A percentile compares a stretch with the other conserved stretches of the same genome.
Conservation (phyloP, 1,140 invertebrate genomes). For the Papilio xuthus region DNA sequence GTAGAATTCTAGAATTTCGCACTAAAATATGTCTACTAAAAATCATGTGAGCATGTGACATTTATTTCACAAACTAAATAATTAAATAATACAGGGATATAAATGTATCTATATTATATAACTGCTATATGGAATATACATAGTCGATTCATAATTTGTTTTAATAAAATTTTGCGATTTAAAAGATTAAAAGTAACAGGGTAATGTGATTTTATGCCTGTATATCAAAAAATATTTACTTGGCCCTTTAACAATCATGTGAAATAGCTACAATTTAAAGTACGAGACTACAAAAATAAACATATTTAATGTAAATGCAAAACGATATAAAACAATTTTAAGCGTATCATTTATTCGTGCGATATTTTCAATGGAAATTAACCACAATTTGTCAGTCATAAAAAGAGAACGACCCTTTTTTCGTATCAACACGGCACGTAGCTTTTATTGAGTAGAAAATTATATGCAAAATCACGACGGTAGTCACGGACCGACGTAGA, state of each 20-base stretch:
- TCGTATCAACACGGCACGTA: slow-evolving; percentile 45
- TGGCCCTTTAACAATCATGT: no score
- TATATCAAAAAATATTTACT: no score
- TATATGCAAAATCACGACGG: slow-evolving; percentile 75
- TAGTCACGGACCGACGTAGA: slow-evolving; percentile 63
- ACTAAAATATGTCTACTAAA: background rate
- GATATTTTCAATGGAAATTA: slow-evolving; percentile 22
- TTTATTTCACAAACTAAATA: background rate
- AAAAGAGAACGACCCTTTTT: slow-evolving; percentile 30
- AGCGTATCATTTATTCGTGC: background rate
- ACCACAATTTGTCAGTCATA: slow-evolving; percentile 23
- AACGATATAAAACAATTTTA: background rate
- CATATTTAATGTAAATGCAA: background rate
- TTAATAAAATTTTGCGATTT: no score
- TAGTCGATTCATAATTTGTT: no score
- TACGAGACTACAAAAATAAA: background rate
- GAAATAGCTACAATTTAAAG: no score
- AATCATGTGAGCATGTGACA: background rate
- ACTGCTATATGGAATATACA: no score
- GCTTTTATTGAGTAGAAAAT: slow-evolving; percentile 74
- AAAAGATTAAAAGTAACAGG: no score
- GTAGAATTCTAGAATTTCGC: background rate
- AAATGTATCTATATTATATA: no score
- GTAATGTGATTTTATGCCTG: no score
- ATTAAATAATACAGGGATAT: background rate